These are phyloP conservation scores for Coelogynopora nodosa DNA, from an alignment of 2,888 invertebrate genomes.

Conservation along the genomic window DNA sequence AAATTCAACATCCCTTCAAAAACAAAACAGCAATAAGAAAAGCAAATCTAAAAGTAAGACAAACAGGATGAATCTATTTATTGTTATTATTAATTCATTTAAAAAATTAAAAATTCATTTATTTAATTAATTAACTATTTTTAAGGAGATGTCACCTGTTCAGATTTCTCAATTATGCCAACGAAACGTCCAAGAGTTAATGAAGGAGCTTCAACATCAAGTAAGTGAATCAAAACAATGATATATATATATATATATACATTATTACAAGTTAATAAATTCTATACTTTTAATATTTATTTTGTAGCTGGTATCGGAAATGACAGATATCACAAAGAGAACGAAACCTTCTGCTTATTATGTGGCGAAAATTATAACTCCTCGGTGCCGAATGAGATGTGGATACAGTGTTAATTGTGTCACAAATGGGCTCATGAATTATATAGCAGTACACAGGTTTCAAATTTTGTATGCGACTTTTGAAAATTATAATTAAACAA, in stretches of 20 bases:
- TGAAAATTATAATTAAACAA: too few relatives aligned
- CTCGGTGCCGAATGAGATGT: background rate
- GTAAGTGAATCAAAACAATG: background rate
- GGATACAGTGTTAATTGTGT: background rate
- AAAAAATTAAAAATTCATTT: too few relatives aligned
- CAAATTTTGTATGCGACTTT: background rate
- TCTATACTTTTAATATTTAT: background rate
- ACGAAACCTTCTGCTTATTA: background rate
- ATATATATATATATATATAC: background rate
- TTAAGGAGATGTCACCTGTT: too few relatives aligned
- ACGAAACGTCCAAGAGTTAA: too few relatives aligned
- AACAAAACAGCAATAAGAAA: too few relatives aligned
- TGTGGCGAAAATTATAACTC: background rate
- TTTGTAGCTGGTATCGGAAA: background rate
- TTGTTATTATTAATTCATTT: too few relatives aligned
- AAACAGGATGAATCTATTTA: too few relatives aligned
- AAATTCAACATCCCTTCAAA: too few relatives aligned
- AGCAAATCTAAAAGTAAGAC: too few relatives aligned
- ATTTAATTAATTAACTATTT: too few relatives aligned
- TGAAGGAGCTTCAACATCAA: constrained; percentile 6
- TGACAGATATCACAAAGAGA: background rate
- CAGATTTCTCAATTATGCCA: too few relatives aligned
- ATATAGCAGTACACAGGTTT: background rate
- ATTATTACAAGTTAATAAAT: constrained; percentile 7
- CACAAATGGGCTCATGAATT: constrained; percentile 13